Evolutionary conservation across 2,888 invertebrate genomes (phyloP).

Genomic region (Temnothorax rugatulus): DNA sequence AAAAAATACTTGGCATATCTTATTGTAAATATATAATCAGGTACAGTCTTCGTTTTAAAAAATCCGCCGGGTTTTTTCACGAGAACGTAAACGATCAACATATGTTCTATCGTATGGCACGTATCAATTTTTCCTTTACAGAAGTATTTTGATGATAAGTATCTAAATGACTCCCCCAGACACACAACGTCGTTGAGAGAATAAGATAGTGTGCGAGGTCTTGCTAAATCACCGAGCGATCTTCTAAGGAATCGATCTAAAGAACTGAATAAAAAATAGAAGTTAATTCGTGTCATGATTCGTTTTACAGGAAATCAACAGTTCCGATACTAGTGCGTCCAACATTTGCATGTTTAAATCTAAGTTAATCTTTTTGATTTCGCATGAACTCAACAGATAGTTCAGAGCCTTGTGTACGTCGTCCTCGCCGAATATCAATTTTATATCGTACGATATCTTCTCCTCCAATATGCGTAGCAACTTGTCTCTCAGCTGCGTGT

Average conservation of each 20-base stretch:
- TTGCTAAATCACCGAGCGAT: neutral
- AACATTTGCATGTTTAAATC: constrained; percentile 87
- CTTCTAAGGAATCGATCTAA: neutral
- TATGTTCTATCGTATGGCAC: constrained; percentile 70
- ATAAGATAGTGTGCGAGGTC: constrained; percentile 20
- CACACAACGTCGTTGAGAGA: constrained; percentile 2
- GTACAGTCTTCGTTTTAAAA: constrained; percentile 69
- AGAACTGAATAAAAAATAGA: constrained; percentile 8
- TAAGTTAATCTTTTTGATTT: constrained; percentile 86
- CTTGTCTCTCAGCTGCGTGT: constrained; percentile 71
- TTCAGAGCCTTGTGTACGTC: constrained; percentile 82
- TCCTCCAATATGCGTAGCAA: constrained; percentile 71
- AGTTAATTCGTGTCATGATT: constrained; percentile 65
- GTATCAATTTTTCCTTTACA: constrained; percentile 63
- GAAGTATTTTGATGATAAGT: constrained; percentile 55
- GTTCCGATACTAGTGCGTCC: constrained; percentile 83
- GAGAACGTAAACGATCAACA: constrained; percentile 58
- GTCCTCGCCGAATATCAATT: constrained; percentile 84
- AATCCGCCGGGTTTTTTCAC: constrained; percentile 49
- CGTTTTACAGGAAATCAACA: constrained; percentile 79
- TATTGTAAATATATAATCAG: constrained; percentile 72
- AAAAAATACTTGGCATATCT: constrained; percentile 71
- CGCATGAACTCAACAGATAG: constrained; percentile 86
- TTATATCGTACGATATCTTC: constrained; percentile 72
- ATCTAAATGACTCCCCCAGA: neutral